Evolutionary conservation across 2,113 vertebrate species (phyloP).

Genomic region (Amphiprion percula): DNA sequence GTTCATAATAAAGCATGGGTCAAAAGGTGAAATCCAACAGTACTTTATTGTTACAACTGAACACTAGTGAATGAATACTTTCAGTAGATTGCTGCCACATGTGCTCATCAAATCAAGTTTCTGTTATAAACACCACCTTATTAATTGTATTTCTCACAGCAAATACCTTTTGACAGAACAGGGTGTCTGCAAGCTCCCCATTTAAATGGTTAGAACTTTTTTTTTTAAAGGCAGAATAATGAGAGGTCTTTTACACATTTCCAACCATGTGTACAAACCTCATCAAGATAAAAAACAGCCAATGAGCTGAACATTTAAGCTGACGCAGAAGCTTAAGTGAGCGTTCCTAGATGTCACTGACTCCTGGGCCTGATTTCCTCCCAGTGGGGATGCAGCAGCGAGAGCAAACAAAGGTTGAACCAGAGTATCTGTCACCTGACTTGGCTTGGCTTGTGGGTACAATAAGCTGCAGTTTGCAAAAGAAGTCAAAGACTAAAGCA

Average conservation of each 20-base stretch:
- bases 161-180: no score
- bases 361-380: conserved; percentile 43
- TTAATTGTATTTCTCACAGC: no score
- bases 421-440: conserved; percentile 57
- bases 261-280: conserved; percentile 8
- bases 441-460: conserved; percentile 49
- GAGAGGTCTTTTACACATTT: background rate
- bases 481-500: conserved; percentile 35
- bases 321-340: conserved; percentile 8
- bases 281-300: background rate
- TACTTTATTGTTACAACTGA: background rate
- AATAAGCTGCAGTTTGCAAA: conserved; percentile 22
- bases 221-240: background rate
- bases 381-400: conserved; percentile 29
- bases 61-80: conserved; percentile 1
- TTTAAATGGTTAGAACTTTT: background rate
- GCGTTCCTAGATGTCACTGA: conserved; percentile 39
- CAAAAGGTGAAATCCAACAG: conserved; percentile 22
- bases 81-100: background rate
- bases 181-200: no score
- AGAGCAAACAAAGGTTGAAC: conserved; percentile 66
- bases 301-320: conserved; percentile 9
- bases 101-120: background rate
- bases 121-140: background rate
- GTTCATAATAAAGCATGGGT: background rate